Percentiles rank a stretch among this genome's conserved stretches.
These are phyloP conservation scores for Ips typographus DNA, from an alignment of 1,140 invertebrate species.

Conservation along the genomic window DNA sequence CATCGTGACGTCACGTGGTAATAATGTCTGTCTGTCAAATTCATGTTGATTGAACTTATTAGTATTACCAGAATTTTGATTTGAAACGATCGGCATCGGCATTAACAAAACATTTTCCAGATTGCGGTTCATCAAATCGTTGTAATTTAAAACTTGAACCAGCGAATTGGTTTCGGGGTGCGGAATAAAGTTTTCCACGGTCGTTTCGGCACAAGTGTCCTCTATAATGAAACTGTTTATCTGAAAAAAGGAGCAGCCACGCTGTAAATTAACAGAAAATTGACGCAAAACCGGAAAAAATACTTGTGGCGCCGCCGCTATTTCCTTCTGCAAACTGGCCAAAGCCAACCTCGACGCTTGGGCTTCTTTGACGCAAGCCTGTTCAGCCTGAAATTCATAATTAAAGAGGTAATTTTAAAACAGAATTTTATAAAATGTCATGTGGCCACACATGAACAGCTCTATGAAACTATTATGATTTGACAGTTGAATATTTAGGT, in stretches of 20 bases:
- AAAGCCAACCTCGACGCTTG: slow-evolving; percentile 46
- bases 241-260: neutral
- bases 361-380: slow-evolving; percentile 48
- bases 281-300: neutral
- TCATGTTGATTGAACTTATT: too few relatives aligned
- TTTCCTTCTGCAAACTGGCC: slow-evolving; percentile 46
- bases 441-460: too few relatives aligned
- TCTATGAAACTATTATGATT: too few relatives aligned
- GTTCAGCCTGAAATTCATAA: slow-evolving; percentile 42
- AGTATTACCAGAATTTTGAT: slow-evolving; percentile 11
- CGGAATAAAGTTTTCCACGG: slow-evolving; percentile 49
- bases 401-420: slow-evolving; percentile 18
- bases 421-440: neutral
- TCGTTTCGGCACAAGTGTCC: slow-evolving; percentile 47
- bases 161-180: slow-evolving; percentile 33
- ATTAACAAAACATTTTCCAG: slow-evolving; percentile 25
- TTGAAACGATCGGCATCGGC: slow-evolving; percentile 3
- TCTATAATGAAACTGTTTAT: slow-evolving; percentile 46
- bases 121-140: slow-evolving; percentile 4
- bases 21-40: too few relatives aligned
- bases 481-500: too few relatives aligned
- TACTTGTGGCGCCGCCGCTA: slow-evolving; percentile 42
- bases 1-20: too few relatives aligned
- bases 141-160: slow-evolving; percentile 26
- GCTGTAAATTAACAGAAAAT: neutral